These are phyloP conservation scores for Papilio gigon DNA, from an alignment of 2,888 invertebrate species.

Conservation along the genomic window DNA sequence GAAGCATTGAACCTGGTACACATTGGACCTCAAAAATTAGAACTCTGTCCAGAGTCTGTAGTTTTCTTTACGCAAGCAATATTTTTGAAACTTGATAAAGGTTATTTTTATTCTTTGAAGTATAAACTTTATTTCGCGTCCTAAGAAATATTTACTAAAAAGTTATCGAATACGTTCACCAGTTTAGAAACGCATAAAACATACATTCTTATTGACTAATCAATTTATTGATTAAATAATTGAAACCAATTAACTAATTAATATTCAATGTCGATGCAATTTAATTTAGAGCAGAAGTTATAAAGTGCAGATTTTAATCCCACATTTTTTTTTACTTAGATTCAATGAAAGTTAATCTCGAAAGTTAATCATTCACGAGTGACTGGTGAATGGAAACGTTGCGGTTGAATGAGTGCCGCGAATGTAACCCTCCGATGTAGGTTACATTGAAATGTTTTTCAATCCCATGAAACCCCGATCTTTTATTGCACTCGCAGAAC, in stretches of 20 bases:
- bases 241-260: not conserved
- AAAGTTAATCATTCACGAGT: slow-evolving; percentile 37
- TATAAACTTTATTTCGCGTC: no score
- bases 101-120: no score
- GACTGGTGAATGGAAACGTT: slow-evolving; percentile 31
- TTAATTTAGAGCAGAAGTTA: not conserved
- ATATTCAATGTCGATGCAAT: not conserved
- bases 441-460: slow-evolving; percentile 36
- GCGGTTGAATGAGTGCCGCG: slow-evolving; percentile 34
- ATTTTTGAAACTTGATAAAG: no score
- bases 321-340: slow-evolving; percentile 4
- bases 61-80: no score
- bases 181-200: not conserved
- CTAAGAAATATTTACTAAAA: no score
- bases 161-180: no score
- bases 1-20: not conserved
- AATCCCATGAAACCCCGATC: slow-evolving; percentile 27
- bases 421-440: slow-evolving; percentile 34
- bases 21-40: no score
- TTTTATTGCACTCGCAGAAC: slow-evolving; percentile 8
- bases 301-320: slow-evolving; percentile 2
- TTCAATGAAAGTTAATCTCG: slow-evolving; percentile 33
- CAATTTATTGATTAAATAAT: no score
- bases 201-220: not conserved
- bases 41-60: no score